A percentile compares a stretch with the other conserved stretches of the same genome.
Evolutionary conservation across 2,888 invertebrate genomes (phyloP).

Genomic region (Iselma pallidipennis): DNA sequence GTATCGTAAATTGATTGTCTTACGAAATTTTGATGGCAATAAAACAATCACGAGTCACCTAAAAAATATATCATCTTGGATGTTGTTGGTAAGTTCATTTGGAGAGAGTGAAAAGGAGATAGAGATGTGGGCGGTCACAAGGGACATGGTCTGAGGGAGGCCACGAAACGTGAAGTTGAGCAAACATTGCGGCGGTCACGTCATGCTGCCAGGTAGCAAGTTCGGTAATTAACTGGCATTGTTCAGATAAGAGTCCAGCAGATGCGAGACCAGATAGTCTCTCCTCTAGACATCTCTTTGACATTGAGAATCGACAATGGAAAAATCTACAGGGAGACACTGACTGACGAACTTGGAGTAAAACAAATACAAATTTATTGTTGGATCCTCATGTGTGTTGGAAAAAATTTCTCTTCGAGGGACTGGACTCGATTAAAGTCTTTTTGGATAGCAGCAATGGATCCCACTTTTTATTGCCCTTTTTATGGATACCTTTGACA

Average conservation of each 20-base stretch:
- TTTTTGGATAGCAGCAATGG: slow-evolving; percentile 11
- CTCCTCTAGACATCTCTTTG: background rate
- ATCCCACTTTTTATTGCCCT: slow-evolving; percentile 33
- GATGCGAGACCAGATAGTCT: slow-evolving; percentile 39
- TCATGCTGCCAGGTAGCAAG: slow-evolving; percentile 50
- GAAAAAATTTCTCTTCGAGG: too few relatives aligned
- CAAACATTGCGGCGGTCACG: slow-evolving; percentile 47
- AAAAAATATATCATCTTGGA: background rate
- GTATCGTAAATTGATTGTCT: background rate
- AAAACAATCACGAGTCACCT: background rate
- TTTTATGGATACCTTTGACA: slow-evolving; percentile 36
- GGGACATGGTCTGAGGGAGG: slow-evolving; percentile 12
- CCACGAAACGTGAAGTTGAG: slow-evolving; percentile 34
- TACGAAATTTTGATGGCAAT: background rate
- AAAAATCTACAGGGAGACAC: background rate
- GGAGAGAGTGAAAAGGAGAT: background rate
- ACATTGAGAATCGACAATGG: background rate
- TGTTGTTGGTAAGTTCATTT: background rate
- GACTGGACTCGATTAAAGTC: slow-evolving; percentile 17
- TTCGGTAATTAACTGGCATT: slow-evolving; percentile 53
- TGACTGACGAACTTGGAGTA: background rate
- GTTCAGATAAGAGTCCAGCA: slow-evolving; percentile 49
- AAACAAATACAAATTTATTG: background rate
- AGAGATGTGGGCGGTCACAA: slow-evolving; percentile 12
- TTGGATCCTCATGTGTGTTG: too few relatives aligned